These are phyloP conservation scores for Anarrhichthys ocellatus DNA, from an alignment of 2,113 vertebrate species.

Conservation along the genomic window DNA sequence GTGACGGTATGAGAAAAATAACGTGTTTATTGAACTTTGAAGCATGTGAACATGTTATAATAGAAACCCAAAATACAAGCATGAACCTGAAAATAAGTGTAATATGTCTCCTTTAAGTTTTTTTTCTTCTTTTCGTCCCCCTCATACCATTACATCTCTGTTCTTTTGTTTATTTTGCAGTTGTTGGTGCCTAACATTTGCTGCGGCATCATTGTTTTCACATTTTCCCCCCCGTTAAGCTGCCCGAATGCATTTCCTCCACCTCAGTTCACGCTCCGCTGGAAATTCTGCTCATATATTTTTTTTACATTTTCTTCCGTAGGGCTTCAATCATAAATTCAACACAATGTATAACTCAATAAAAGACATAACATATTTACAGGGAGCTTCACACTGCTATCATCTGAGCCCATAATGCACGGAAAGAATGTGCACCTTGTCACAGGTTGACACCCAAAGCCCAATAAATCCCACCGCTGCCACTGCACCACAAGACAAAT, in stretches of 20 bases:
- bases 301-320: conserved; percentile 47
- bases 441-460: conserved; percentile 76
- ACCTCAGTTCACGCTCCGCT: conserved; percentile 19
- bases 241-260: conserved; percentile 13
- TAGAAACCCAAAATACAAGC: background rate
- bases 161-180: background rate
- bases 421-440: conserved; percentile 80
- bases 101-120: background rate
- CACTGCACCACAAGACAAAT: conserved; percentile 75
- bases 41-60: background rate
- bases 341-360: conserved; percentile 68
- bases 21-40: background rate
- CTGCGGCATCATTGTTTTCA: conserved; percentile 8
- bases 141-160: background rate
- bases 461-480: conserved; percentile 78
- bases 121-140: background rate
- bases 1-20: too few relatives aligned
- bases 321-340: conserved; percentile 69
- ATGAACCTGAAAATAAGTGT: background rate
- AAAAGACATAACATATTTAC: conserved; percentile 82
- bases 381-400: conserved; percentile 69
- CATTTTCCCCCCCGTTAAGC: conserved; percentile 1
- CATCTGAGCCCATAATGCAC: conserved; percentile 68
- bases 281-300: conserved; percentile 18
- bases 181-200: conserved; percentile 3